Evolutionary conservation across 92 coral and sea anemone species (phyloP).

Genomic region (Palythoa grandis): DNA sequence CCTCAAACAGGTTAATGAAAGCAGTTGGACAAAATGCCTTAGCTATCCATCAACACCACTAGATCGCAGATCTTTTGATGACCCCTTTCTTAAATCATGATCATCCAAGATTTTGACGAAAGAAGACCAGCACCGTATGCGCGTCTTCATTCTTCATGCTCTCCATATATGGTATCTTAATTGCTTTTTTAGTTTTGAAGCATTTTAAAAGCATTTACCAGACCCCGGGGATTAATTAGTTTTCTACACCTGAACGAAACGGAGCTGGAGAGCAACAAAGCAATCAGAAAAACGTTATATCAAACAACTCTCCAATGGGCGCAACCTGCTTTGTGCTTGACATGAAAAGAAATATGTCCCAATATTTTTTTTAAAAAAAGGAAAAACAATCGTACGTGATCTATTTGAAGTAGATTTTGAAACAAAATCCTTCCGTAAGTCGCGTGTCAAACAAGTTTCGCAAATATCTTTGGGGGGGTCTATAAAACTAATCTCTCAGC

Average conservation of each 20-base stretch:
- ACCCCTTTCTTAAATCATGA: background rate
- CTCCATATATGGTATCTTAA: constrained; percentile 56
- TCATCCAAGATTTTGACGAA: constrained; percentile 27
- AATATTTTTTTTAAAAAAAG: background rate
- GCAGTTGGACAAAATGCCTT: constrained; percentile 16
- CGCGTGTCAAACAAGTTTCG: constrained; percentile 38
- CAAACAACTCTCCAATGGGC: background rate
- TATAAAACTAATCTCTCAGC: constrained; percentile 18
- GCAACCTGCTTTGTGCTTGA: background rate
- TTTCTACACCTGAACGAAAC: constrained; percentile 28
- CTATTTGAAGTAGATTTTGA: background rate
- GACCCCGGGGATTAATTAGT: constrained; percentile 55
- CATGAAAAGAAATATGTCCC: background rate
- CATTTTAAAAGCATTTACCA: constrained; percentile 51
- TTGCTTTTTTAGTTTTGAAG: constrained; percentile 40
- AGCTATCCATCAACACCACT: constrained; percentile 22
- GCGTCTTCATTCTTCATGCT: background rate
- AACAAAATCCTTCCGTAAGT: constrained; percentile 21
- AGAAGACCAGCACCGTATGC: background rate
- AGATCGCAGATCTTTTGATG: constrained; percentile 34
- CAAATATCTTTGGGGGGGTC: constrained; percentile 47
- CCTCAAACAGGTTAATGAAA: constrained; percentile 37
- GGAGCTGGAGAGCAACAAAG: background rate
- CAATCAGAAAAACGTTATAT: constrained; percentile 21
- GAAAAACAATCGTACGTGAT: constrained; percentile 23